Percentiles rank a stretch among this genome's conserved stretches.
phyloP scores from a whole-genome alignment of 2,888 invertebrate genomes.

The Strigamia maritima region DNA sequence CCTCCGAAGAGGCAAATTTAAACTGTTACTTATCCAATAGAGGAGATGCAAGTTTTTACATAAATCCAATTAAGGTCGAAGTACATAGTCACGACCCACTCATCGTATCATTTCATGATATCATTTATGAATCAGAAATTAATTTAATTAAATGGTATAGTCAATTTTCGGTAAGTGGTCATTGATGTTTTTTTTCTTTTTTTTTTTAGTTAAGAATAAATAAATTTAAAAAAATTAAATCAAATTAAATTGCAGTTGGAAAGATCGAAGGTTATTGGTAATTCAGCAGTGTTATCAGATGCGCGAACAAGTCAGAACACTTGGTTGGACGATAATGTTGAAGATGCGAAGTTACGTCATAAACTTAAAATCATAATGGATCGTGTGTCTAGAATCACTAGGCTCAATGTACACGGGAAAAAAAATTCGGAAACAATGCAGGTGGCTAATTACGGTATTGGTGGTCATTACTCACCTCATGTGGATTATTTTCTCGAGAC shows the following conservation, averaged over 20 bases:
- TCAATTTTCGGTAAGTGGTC: constrained; percentile 44
- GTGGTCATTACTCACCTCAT: constrained; percentile 56
- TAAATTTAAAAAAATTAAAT: too few species aligned
- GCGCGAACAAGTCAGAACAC: constrained; percentile 51
- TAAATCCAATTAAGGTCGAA: constrained; percentile 49
- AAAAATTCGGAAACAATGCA: constrained; percentile 46
- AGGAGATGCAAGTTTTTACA: constrained; percentile 44
- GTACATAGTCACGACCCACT: constrained; percentile 46
- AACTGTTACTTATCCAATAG: constrained; percentile 47
- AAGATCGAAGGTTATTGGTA: too few species aligned
- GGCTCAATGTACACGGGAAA: constrained; percentile 46
- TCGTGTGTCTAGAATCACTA: constrained; percentile 48
- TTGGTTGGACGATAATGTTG: constrained; percentile 48
- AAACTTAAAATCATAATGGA: constrained; percentile 45
- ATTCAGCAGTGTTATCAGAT: constrained; percentile 47
- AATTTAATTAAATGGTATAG: constrained; percentile 45
- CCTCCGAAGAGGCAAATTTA: constrained; percentile 43
- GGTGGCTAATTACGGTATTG: constrained; percentile 53
- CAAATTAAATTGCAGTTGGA: too few species aligned
- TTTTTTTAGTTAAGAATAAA: background rate
- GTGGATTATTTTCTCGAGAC: constrained; percentile 47
- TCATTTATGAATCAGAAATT: constrained; percentile 47
- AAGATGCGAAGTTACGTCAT: constrained; percentile 43
- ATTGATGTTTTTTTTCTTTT: too few species aligned
- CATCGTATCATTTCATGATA: constrained; percentile 48